Evolutionary conservation across 2,888 invertebrate species (phyloP).

Genomic region (Euspilapteryx auroguttella): DNA sequence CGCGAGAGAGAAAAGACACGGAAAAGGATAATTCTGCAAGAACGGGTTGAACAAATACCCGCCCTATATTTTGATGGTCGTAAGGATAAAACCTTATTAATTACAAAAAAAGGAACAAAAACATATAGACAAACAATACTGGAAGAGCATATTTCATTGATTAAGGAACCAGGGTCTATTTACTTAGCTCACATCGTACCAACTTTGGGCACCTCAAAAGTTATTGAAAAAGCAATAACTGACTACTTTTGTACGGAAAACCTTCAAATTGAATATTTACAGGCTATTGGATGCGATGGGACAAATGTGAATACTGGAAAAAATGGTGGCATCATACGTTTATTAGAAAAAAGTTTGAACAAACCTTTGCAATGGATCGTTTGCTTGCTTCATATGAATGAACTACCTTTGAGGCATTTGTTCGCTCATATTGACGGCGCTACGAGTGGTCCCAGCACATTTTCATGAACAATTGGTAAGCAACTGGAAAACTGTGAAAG

Average conservation of each 20-base stretch:
- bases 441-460: constrained; percentile 9
- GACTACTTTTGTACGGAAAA: constrained; percentile 1
- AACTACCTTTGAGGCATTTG: constrained; percentile 11
- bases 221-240: constrained; percentile 2
- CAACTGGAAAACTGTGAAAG: too few relatives aligned
- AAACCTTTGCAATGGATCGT: constrained; percentile 11
- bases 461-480: constrained; percentile 8
- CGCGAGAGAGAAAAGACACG: constrained; percentile 5
- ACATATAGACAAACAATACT: constrained; percentile 2
- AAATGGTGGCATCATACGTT: constrained; percentile 9
- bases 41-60: constrained; percentile 3
- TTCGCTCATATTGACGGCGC: constrained; percentile 9
- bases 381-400: constrained; percentile 10
- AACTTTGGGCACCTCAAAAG: constrained; percentile 2
- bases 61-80: constrained; percentile 11
- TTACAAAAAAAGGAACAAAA: constrained; percentile 9
- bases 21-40: constrained; percentile 1
- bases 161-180: constrained; percentile 8
- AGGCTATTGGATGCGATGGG: constrained; percentile 12
- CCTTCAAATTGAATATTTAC: constrained; percentile 4
- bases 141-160: constrained; percentile 10
- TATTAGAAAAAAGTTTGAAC: constrained; percentile 9
- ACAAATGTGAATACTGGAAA: constrained; percentile 10
- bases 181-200: constrained; percentile 7
- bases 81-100: constrained; percentile 6